Evolutionary conservation across 2,113 vertebrate genomes (phyloP), one percentile per base, ranked within the genome.

Genomic region (Zosterops lateralis): DNA sequence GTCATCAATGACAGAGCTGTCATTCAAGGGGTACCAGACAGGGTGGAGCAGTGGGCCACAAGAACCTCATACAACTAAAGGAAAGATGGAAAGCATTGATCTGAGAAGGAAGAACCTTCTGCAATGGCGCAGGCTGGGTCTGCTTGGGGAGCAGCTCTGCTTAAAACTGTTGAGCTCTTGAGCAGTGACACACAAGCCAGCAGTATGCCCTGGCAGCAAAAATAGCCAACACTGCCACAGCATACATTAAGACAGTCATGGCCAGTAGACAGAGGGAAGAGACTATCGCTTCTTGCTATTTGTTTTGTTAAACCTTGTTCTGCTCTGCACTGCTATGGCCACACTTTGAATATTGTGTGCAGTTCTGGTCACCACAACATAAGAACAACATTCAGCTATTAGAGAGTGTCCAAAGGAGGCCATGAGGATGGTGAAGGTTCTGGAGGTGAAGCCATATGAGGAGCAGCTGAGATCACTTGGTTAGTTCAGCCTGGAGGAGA

Each of bases 181-280:
- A 42, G 32, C 2, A 5, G 36, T 36, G 25, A 24, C 32, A 31
- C 16, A 15, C 0, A 1, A 76, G 12, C 20, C 48, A 76, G 62
- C 32, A 74, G 20, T 12, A 44, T 22, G 48, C 13, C 6, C n/a
- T 48, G 53, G 31, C 20, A 67, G 34, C 32, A 73, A 44, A 72
- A 8, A 20, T 1, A 1, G 22, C 28, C 2, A 3, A 28, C 26
- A 47, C 14, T 8, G 7, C 28, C 16, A 36, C n/a, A 19, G 34
- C 7, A 10, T 45, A 3, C 13, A 20, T 36, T 48, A 40, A 40
- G 34, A 58, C 9, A 72, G 62, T 62, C 19, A 19, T 17, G 16
- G 5, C 34, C 28, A 40, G 18, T 26, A 54, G 31, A 67, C 7
- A 60, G 22, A 68, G 7, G 28, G 14, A 84, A 80, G 21, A 25